phyloP scores from a whole-genome alignment of 1,140 invertebrate genomes.

The Zaprionus vittiger region DNA sequence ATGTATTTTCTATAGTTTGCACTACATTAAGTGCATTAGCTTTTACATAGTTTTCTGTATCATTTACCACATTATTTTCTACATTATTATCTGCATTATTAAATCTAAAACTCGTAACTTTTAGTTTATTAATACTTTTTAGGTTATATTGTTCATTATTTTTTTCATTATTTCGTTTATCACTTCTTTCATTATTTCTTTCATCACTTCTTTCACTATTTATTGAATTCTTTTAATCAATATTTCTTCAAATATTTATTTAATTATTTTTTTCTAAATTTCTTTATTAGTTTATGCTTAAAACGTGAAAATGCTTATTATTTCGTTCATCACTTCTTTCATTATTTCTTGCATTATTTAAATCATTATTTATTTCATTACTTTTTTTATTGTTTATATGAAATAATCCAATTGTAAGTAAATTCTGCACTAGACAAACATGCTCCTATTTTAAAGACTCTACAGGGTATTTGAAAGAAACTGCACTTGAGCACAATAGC shows the following conservation, averaged over 20 bases:
- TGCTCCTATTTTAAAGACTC: not conserved
- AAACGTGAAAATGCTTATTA: too few relatives aligned
- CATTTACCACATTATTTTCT: too few relatives aligned
- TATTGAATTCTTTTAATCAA: not conserved
- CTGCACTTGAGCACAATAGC: constrained; percentile 57
- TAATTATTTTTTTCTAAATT: not conserved
- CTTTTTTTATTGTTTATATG: not conserved
- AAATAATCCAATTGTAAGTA: not conserved
- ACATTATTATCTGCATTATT: too few relatives aligned
- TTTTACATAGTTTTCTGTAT: not conserved
- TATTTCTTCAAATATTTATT: not conserved
- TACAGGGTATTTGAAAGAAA: constrained; percentile 22
- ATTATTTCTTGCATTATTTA: not conserved
- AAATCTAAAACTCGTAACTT: too few relatives aligned
- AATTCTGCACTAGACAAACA: not conserved
- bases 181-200: not conserved
- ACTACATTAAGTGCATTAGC: not conserved
- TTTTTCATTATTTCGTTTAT: not conserved
- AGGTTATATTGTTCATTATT: not conserved
- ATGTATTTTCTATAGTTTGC: not conserved
- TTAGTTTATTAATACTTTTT: too few relatives aligned
- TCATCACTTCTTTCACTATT: not conserved
- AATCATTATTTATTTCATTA: not conserved
- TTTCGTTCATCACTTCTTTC: not conserved
- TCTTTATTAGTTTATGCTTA: too few relatives aligned